These are phyloP conservation scores for Fratercula arctica DNA, from an alignment of 2,797 vertebrate genomes.

Conservation along the genomic window DNA sequence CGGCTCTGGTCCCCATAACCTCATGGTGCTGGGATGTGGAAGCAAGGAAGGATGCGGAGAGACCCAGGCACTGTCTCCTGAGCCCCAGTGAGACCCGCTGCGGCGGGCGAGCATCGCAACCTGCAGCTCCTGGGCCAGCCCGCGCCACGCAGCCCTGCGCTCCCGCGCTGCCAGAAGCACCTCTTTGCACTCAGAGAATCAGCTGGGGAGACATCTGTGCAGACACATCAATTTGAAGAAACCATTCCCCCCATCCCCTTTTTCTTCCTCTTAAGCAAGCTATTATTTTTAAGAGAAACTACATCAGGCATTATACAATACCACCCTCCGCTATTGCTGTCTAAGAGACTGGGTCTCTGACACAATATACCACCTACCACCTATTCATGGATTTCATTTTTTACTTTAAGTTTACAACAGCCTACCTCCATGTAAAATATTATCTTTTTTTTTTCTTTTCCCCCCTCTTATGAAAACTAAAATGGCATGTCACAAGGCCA, in stretches of 20 bases:
- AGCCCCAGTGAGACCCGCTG: background rate
- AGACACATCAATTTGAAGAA: background rate
- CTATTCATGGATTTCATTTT: background rate
- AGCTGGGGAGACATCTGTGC: background rate
- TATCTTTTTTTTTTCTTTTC: background rate
- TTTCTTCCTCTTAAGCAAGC: background rate
- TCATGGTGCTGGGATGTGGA: background rate
- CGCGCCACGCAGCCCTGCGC: background rate
- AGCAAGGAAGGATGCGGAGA: rapidly evolving
- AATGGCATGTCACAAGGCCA: background rate
- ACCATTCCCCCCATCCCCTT: rapidly evolving
- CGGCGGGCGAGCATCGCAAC: rapidly evolving
- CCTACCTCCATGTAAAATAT: background rate
- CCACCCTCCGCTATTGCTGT: background rate
- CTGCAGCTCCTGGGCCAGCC: background rate
- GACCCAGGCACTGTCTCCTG: background rate
- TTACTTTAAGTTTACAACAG: background rate
- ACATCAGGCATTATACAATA: background rate
- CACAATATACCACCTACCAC: background rate
- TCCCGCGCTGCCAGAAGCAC: rapidly evolving
- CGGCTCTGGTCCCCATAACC: rapidly evolving
- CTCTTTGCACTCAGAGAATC: background rate
- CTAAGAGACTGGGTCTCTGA: background rate
- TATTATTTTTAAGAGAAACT: background rate
- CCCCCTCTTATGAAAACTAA: background rate